These are phyloP conservation scores for Drosophila nigritarsus DNA, from an alignment of 2,888 invertebrate genomes.

Conservation along the genomic window DNA sequence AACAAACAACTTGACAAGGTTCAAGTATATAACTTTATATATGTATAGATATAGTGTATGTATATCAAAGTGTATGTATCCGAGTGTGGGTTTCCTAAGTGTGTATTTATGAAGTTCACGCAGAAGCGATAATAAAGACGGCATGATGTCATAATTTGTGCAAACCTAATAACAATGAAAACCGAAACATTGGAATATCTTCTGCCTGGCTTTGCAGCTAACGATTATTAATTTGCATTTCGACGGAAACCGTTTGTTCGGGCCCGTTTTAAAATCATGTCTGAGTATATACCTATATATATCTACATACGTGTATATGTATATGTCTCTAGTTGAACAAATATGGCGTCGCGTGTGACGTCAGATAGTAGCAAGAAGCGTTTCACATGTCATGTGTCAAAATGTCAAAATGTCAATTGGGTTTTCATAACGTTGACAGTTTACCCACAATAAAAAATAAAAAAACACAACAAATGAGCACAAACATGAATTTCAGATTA, in stretches of 20 bases:
- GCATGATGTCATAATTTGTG: conserved; percentile 72
- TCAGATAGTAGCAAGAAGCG: conserved; percentile 3
- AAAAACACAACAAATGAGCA: background rate
- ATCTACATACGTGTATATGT: background rate
- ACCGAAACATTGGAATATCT: conserved; percentile 48
- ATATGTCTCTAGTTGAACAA: conserved; percentile 14
- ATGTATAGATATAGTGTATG: conserved; percentile 1
- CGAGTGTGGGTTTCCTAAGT: conserved; percentile 11
- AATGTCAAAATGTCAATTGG: conserved; percentile 42
- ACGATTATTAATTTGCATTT: conserved; percentile 65
- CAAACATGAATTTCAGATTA: conserved; percentile 11
- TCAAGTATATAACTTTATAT: conserved; percentile 4
- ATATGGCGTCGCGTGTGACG: conserved; percentile 26
- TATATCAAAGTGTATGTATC: background rate
- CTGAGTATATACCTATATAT: conserved; percentile 2
- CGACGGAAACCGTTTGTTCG: conserved; percentile 39
- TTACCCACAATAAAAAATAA: conserved; percentile 15
- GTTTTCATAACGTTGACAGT: conserved; percentile 29
- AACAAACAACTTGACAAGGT: conserved; percentile 12
- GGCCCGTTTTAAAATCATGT: conserved; percentile 27
- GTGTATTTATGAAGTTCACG: conserved; percentile 54
- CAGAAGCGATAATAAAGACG: conserved; percentile 69
- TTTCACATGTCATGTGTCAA: conserved; percentile 37
- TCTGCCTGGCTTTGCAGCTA: conserved; percentile 38
- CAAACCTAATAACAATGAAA: conserved; percentile 37